phyloP scores from a whole-genome alignment of 2,113 vertebrate species.

The Heteronetta atricapilla region DNA sequence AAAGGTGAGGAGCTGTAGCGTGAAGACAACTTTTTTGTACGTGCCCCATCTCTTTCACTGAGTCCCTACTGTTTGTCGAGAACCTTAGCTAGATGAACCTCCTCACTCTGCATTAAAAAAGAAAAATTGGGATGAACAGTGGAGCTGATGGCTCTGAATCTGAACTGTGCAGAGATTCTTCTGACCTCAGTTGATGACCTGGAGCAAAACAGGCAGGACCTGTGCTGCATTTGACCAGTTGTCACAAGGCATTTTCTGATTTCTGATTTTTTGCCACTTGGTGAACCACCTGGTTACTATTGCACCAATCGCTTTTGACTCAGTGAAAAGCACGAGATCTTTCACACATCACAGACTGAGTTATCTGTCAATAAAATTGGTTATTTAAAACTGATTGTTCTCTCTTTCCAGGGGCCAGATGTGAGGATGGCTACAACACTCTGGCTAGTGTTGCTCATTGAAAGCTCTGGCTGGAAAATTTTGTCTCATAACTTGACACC shows the following conservation, averaged over 20 bases:
- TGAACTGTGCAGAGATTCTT: not conserved
- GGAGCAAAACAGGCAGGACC: not conserved
- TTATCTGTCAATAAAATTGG: slow-evolving; percentile 8
- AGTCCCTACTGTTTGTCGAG: not conserved
- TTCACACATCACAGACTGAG: not conserved
- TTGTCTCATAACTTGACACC: not conserved
- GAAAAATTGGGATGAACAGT: not conserved
- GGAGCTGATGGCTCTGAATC: not conserved
- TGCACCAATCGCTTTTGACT: not conserved
- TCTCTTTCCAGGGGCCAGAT: not conserved
- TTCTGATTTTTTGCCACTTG: not conserved
- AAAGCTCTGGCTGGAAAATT: not conserved
- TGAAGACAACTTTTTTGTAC: not conserved
- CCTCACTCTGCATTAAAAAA: not conserved
- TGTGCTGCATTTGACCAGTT: not conserved
- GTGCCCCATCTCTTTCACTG: not conserved
- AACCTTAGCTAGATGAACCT: not conserved
- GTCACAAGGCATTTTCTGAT: not conserved
- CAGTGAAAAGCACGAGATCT: not conserved
- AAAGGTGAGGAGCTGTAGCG: not conserved
- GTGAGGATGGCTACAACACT: not conserved
- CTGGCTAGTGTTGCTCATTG: not conserved
- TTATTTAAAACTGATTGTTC: not conserved
- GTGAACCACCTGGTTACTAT: not conserved
- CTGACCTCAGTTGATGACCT: not conserved